phyloP scores from a whole-genome alignment of 2,113 vertebrate genomes.

The Corydoras sp. region DNA sequence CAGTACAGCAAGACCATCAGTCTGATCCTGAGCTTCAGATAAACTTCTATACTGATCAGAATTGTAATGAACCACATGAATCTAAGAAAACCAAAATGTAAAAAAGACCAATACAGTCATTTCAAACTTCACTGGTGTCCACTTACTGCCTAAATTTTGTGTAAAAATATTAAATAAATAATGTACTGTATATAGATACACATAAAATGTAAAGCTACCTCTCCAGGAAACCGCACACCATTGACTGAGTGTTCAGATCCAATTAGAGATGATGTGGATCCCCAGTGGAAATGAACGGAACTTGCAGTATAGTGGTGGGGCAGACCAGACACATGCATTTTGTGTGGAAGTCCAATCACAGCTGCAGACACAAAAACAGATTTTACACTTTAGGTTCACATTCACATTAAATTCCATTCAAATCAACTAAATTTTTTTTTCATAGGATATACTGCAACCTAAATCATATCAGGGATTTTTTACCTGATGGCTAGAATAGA shows the following conservation, averaged over 20 bases:
- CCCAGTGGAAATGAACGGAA: conserved; percentile 94
- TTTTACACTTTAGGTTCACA: too few species aligned
- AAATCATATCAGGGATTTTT: too few species aligned
- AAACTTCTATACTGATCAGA: conserved; percentile 80
- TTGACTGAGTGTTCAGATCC: conserved; percentile 85
- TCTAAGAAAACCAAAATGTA: conserved; percentile 57
- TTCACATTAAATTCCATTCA: too few species aligned
- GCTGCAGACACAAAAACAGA: conserved; percentile 63
- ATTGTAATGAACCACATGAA: conserved; percentile 93
- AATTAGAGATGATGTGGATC: conserved; percentile 59
- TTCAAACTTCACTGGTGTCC: too few species aligned
- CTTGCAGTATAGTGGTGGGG: conserved; percentile 74
- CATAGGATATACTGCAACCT: too few species aligned
- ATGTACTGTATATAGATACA: too few species aligned
- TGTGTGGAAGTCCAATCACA: conserved; percentile 65
- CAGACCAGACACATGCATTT: conserved; percentile 77
- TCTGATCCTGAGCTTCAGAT: conserved; percentile 73
- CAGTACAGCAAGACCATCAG: conserved; percentile 83
- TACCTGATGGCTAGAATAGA: too few species aligned
- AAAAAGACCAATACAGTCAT: too few species aligned
- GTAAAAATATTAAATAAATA: too few species aligned
- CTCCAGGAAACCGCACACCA: conserved; percentile 79
- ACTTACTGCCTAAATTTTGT: too few species aligned
- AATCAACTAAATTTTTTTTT: too few species aligned
- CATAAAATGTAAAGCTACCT: too few species aligned